Conservation (phyloP, 2,113 vertebrate species). For the Pantherophis guttatus region DNA sequence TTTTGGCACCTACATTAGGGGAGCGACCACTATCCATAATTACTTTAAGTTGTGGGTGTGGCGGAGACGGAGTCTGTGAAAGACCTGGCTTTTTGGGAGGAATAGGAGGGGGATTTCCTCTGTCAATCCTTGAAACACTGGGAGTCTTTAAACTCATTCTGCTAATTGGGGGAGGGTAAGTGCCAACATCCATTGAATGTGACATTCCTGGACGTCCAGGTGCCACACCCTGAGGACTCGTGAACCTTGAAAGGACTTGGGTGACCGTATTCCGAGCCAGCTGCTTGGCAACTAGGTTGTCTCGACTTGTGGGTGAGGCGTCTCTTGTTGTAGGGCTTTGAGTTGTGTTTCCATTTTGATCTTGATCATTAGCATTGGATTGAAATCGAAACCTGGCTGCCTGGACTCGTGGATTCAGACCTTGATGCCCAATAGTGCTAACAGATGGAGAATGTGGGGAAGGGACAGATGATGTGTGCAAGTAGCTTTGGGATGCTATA, state of each 20-base stretch:
- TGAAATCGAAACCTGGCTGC: conserved; percentile 96
- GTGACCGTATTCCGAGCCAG: conserved; percentile 95
- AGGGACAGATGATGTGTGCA: conserved; percentile 58
- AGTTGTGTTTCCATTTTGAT: conserved; percentile 92
- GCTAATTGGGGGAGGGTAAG: conserved; percentile 66
- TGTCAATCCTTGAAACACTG: conserved; percentile 85
- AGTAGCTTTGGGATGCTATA: conserved; percentile 60
- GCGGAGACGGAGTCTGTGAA: conserved; percentile 91
- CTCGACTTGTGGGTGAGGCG: conserved; percentile 89
- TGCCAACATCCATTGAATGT: conserved; percentile 72
- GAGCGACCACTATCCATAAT: conserved; percentile 84
- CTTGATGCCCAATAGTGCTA: conserved; percentile 70
- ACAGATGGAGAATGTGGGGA: conserved; percentile 73
- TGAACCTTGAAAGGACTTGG: conserved; percentile 93
- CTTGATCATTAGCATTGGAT: conserved; percentile 83
- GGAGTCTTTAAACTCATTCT: conserved; percentile 86
- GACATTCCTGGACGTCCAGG: conserved; percentile 67
- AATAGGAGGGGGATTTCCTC: conserved; percentile 96
- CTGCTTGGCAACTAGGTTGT: conserved; percentile 91
- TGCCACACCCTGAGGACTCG: conserved; percentile 78
- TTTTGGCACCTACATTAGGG: conserved; percentile 78
- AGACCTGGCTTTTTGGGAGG: conserved; percentile 99
- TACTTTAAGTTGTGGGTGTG: conserved; percentile 90
- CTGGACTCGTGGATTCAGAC: conserved; percentile 89
- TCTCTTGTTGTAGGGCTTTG: conserved; percentile 89